phyloP scores from a whole-genome alignment of 2,888 invertebrate genomes.

The Papilio gigon region DNA sequence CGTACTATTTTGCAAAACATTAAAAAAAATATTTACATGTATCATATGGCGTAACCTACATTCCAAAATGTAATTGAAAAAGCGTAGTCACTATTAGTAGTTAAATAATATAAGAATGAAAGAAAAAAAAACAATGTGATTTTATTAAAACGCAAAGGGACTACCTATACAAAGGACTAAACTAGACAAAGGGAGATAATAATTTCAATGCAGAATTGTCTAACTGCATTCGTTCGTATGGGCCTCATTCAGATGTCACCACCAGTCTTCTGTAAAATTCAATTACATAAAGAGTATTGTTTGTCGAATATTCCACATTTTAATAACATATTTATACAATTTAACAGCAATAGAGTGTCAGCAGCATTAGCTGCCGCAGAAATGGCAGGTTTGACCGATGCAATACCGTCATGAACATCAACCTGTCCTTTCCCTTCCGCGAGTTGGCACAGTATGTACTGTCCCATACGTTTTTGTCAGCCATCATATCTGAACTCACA shows the following conservation, averaged over 20 bases:
- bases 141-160: background rate
- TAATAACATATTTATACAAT: background rate
- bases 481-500: too few species aligned
- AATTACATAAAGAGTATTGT: slow-evolving; percentile 72
- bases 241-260: slow-evolving; percentile 53
- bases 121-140: background rate
- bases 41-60: background rate
- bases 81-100: background rate
- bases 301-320: slow-evolving; percentile 46
- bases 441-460: too few species aligned
- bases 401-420: too few species aligned
- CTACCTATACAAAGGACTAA: background rate
- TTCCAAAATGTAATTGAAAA: too few species aligned
- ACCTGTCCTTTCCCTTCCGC: too few species aligned
- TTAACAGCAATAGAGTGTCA: background rate
- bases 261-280: slow-evolving; percentile 71
- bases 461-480: too few species aligned
- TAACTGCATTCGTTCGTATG: slow-evolving; percentile 60
- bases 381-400: too few species aligned
- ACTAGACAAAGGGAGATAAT: slow-evolving; percentile 6
- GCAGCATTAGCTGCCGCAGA: too few species aligned
- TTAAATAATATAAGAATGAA: background rate
- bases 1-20: too few species aligned
- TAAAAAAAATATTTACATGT: background rate
- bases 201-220: slow-evolving; percentile 22